Conservation (phyloP, 2,113 vertebrate genomes). For the Ciconia maguari region DNA sequence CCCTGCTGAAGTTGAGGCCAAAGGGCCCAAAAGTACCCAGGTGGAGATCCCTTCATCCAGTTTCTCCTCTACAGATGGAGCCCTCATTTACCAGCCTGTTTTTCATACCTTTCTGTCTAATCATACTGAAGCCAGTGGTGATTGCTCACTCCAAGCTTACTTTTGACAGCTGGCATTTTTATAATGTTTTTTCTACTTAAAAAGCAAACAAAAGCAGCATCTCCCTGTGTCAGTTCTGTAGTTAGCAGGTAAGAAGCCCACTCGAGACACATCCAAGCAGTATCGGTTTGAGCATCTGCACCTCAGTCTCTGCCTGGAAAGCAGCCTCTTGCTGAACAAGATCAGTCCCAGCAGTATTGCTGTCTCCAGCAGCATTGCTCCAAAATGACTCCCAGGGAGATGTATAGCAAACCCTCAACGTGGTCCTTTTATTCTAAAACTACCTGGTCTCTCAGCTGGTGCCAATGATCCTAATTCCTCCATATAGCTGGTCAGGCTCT, state of each 20-base stretch:
- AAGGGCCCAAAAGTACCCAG: neutral
- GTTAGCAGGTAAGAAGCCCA: neutral
- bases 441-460: neutral
- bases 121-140: neutral
- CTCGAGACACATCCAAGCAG: neutral
- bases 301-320: neutral
- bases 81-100: neutral
- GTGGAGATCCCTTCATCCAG: neutral
- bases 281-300: neutral
- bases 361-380: neutral
- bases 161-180: neutral
- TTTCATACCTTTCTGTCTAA: neutral
- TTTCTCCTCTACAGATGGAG: neutral
- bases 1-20: neutral
- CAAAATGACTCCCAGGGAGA: neutral
- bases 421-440: neutral
- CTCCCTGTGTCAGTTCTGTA: neutral
- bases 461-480: neutral
- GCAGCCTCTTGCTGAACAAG: neutral
- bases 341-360: neutral
- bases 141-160: neutral
- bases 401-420: neutral
- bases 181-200: neutral
- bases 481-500: neutral
- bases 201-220: neutral